Conservation (phyloP, 2,888 invertebrate species). For the Oxystoma pomonae region DNA sequence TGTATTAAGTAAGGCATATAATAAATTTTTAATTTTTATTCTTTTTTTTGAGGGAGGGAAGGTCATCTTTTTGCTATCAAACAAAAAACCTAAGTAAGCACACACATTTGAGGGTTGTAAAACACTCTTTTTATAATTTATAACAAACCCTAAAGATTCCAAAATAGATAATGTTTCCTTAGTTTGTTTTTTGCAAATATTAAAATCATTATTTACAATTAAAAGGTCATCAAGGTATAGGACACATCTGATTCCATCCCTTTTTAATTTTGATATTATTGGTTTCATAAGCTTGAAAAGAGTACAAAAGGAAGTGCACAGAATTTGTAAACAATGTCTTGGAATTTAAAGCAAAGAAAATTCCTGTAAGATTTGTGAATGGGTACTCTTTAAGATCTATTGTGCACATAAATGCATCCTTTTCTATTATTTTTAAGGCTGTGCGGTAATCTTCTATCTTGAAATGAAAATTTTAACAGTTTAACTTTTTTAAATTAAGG, state of each 20-base stretch:
- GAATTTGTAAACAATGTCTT: neutral
- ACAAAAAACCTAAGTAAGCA: too few relatives aligned
- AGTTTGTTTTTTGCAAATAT: too few relatives aligned
- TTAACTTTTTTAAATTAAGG: neutral
- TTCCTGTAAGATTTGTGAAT: too few relatives aligned
- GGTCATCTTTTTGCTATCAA: too few relatives aligned
- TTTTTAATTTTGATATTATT: neutral
- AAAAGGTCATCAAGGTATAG: neutral
- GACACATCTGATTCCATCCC: neutral
- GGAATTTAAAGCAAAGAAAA: neutral
- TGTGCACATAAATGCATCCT: neutral
- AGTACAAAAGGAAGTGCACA: neutral
- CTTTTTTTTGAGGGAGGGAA: too few relatives aligned
- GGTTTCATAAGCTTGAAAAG: neutral
- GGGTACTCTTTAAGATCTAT: too few relatives aligned
- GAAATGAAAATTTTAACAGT: neutral
- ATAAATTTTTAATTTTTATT: too few relatives aligned
- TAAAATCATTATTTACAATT: neutral
- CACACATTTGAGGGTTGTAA: too few relatives aligned
- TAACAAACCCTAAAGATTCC: too few relatives aligned
- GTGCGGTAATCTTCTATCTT: neutral
- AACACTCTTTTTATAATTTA: too few relatives aligned
- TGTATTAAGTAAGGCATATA: too few relatives aligned
- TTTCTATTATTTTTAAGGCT: neutral
- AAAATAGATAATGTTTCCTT: too few relatives aligned